phyloP scores from a whole-genome alignment of 2,797 vertebrate species.

The Spheniscus humboldti region DNA sequence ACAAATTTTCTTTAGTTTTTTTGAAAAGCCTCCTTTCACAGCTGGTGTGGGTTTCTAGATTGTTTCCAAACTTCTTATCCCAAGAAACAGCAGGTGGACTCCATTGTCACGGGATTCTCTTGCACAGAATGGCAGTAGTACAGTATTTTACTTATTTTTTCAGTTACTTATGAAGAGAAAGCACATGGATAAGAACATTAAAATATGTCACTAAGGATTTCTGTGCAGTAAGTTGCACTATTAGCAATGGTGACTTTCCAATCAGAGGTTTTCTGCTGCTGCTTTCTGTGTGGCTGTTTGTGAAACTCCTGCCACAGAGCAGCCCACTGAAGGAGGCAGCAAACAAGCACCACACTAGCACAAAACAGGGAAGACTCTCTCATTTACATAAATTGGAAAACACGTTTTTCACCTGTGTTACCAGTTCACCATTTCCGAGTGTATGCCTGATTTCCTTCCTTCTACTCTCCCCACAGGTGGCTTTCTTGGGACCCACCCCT shows the following conservation, averaged over 20 bases:
- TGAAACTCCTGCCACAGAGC: neutral
- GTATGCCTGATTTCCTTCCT: neutral
- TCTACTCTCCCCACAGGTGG: rapidly evolving
- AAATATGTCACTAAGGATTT: neutral
- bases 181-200: neutral
- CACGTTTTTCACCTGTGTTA: neutral
- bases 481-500: neutral
- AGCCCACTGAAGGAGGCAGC: neutral
- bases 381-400: neutral
- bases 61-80: neutral
- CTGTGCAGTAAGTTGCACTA: neutral
- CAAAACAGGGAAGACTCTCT: rapidly evolving
- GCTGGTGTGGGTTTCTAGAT: neutral
- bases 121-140: neutral
- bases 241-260: neutral
- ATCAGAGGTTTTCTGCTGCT: neutral
- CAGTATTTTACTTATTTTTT: neutral
- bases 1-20: neutral
- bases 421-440: neutral
- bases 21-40: neutral
- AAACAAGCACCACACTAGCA: neutral
- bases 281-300: rapidly evolving
- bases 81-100: neutral
- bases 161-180: neutral
- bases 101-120: neutral